Evolutionary conservation across 2,113 vertebrate genomes (phyloP), one percentile per base, ranked within the genome.

Genomic region (Myotis yumanensis): DNA sequence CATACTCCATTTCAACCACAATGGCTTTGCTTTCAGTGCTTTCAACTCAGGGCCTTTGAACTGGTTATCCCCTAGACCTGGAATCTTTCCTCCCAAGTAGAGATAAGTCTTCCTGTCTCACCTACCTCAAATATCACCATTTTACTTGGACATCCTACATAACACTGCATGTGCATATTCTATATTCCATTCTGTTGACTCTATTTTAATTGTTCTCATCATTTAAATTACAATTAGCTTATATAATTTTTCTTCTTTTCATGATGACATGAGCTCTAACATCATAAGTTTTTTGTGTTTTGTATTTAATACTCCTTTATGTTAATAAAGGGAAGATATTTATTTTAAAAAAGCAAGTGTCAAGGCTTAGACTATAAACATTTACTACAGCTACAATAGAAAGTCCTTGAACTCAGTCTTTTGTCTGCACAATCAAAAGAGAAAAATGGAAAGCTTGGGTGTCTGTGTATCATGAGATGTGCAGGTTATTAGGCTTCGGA

Each of bases 401-500:
- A 0, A 66, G 25, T 54, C 69, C 87, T 95, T 94, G 35, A 96
- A 96, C 90, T 88, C 16, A 48, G 71, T 85, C 85, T 72, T 79
- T 4, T 68, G 28, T 84, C 90, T 43, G 54, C 43, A 94, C n/a
- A 93, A 92, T 86, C 43, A 87, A 43, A 83, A 89, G 86, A 88
- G 35, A 68, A 94, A 95, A 95, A 76, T 43, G 18, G 32, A 93
- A 92, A 87, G 82, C 23, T 52, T 51, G 59, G 64, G 5, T 59
- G 86, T 96, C 88, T 72, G 10, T 51, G 57, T 91, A 91, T 76
- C 93, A 77, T 91, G 86, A 95, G 86, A 92, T 95, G 95, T 95
- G 5, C 82, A 86, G 85, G 77, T 84, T 95, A 91, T 96, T 95
- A 87, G 40, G 57, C 64, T 93, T 37, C 2, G 8, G 92, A 66